Evolutionary conservation across 2,888 invertebrate genomes (phyloP).

Genomic region (Priocnemis perturbator): DNA sequence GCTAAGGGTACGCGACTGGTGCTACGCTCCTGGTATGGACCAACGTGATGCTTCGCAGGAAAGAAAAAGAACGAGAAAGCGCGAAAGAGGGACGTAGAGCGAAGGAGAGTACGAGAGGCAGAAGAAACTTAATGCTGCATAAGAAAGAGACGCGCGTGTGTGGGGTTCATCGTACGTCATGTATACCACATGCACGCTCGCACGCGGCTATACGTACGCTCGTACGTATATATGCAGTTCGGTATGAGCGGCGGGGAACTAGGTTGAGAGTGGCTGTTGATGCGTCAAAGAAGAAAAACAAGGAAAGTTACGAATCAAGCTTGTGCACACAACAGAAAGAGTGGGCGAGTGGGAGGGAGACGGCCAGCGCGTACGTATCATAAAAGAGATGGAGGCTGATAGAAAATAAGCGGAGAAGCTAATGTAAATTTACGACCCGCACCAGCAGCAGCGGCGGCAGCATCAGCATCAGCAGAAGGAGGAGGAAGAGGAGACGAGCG

Average conservation of each 20-base stretch:
- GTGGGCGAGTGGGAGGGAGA: too few relatives aligned
- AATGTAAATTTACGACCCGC: slow-evolving; percentile 15
- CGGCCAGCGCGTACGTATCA: too few relatives aligned
- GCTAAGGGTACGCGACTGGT: background rate
- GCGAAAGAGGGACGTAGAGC: background rate
- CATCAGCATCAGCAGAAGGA: background rate
- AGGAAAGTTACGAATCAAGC: background rate
- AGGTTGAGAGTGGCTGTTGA: slow-evolving; percentile 17
- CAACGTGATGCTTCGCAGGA: slow-evolving; percentile 5
- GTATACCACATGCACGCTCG: too few relatives aligned
- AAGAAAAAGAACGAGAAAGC: background rate
- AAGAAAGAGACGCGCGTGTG: background rate
- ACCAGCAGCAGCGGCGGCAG: background rate
- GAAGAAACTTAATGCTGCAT: too few relatives aligned
- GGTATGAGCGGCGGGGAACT: background rate
- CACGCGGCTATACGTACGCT: too few relatives aligned
- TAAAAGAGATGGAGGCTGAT: too few relatives aligned
- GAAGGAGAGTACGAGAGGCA: slow-evolving; percentile 6
- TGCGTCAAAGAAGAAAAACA: slow-evolving; percentile 13
- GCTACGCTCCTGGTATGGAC: slow-evolving; percentile 2
- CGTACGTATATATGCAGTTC: too few relatives aligned
- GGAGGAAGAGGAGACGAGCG: background rate
- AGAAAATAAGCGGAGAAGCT: slow-evolving; percentile 8
- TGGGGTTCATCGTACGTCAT: slow-evolving; percentile 8
- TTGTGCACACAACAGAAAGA: too few relatives aligned